phyloP scores from a whole-genome alignment of 2,888 invertebrate genomes.

The Sphecodes monilicornis region DNA sequence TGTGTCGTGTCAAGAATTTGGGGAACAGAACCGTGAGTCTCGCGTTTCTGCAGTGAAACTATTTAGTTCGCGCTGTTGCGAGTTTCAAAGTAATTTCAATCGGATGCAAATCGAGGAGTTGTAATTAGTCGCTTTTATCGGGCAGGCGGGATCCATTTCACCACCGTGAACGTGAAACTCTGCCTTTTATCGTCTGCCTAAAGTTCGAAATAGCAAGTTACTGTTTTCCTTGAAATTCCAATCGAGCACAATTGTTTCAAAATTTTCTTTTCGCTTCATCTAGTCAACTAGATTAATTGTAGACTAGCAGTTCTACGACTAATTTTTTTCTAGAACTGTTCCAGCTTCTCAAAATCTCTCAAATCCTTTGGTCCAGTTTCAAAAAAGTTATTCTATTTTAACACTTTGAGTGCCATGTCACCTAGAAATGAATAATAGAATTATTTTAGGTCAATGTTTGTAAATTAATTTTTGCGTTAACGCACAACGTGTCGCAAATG shows the following conservation, averaged over 20 bases:
- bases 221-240: not conserved
- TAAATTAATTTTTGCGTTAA: no score
- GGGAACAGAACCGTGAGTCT: constrained; percentile 92
- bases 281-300: not conserved
- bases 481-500: no score
- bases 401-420: not conserved
- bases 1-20: constrained; percentile 93
- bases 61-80: not conserved
- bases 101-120: not conserved
- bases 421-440: not conserved
- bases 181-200: not conserved
- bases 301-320: not conserved
- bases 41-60: not conserved
- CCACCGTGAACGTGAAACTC: not conserved
- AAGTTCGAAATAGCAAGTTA: not conserved
- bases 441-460: no score
- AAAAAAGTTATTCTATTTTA: not conserved
- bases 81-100: not conserved
- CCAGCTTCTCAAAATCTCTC: not conserved
- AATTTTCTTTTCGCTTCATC: not conserved
- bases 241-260: not conserved
- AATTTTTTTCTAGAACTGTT: no score
- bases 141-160: not conserved
- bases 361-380: no score
- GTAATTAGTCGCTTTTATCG: not conserved